Base-by-base conservation (phyloP, 30 jellyfish, hydroid and myxozoan genomes). In the Cassiopea xamachana region DNA sequence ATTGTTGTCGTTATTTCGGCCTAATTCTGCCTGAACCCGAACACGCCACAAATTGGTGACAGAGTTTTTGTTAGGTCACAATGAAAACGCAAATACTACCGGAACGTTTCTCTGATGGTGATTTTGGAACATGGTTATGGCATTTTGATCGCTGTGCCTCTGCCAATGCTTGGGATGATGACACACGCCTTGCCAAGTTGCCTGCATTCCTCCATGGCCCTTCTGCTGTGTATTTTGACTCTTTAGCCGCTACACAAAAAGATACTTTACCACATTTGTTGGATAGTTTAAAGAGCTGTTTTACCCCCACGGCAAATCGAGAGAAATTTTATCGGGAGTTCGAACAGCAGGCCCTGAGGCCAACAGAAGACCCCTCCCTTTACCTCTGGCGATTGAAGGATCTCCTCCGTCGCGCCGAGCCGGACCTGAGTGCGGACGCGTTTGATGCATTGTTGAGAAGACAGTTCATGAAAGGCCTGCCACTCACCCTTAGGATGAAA, bases 11-110 rank as follows among this genome's bases (percentile, higher is more conserved):
- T 55, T 15, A 75, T 58, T 47, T 60, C 18, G 75, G 77, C 88
- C 77, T 44, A 79, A 51, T 47, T 58, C 88, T 79, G 12, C 45
- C 67, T 17, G 89, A 68, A 81, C 81, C 90, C 82, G 82, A 81
- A 83, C 91, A 83, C 85, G 84, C 91, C 84, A 83, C 91, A 83
- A 83, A 83, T 83, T 83, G 91, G 77, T 69, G 91, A 83, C 91
- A 83, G 91, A 83, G 91, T 83, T 7, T 61, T 19, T 6, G 72
- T 80, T 80, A 19, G 51, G 17, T 13, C 64, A 83, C 79, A 49
- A 83, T 83, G 84, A 77, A 85, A 82, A 71, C 91, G 9, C 84
- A 83, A 51, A 68, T 69, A 16, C 75, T 68, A 71, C 91, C 91
- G 18, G 91, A 69, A 47, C 74, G 84, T 16, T 83, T 83, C 50